A percentile compares a stretch with the other conserved stretches of the same genome.
phyloP scores from a whole-genome alignment of 2,888 invertebrate species.

The Cephus pygmeus region DNA sequence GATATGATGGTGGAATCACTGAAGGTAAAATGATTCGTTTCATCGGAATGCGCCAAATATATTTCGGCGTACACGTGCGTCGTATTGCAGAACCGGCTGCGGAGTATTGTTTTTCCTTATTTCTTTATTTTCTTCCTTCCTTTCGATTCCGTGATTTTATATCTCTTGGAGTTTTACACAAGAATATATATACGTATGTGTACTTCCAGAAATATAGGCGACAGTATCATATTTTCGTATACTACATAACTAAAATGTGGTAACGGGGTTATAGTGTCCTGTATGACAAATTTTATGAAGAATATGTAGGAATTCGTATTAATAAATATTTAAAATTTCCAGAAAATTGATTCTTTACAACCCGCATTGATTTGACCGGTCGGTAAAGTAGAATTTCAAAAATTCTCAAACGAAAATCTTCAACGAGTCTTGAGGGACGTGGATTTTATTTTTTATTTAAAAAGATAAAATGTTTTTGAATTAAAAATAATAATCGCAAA shows the following conservation, averaged over 20 bases:
- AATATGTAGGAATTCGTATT: too few relatives aligned
- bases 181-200: not conserved
- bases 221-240: not conserved
- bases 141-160: not conserved
- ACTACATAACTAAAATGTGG: not conserved
- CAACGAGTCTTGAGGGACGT: too few relatives aligned
- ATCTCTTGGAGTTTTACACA: not conserved
- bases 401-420: too few relatives aligned
- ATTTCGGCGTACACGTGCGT: not conserved
- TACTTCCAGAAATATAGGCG: not conserved
- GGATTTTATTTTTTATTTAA: too few relatives aligned
- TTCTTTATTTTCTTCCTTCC: not conserved
- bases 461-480: too few relatives aligned
- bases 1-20: not conserved
- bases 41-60: not conserved
- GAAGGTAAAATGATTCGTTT: not conserved
- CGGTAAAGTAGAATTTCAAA: too few relatives aligned
- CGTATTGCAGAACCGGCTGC: not conserved
- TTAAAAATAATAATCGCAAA: too few relatives aligned
- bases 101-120: not conserved
- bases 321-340: too few relatives aligned
- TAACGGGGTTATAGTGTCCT: too few relatives aligned
- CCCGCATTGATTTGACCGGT: too few relatives aligned
- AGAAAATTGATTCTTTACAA: too few relatives aligned
- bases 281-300: too few relatives aligned